These are phyloP conservation scores for Cyaniris semiargus DNA, from an alignment of 2,888 invertebrate species.

Conservation along the genomic window DNA sequence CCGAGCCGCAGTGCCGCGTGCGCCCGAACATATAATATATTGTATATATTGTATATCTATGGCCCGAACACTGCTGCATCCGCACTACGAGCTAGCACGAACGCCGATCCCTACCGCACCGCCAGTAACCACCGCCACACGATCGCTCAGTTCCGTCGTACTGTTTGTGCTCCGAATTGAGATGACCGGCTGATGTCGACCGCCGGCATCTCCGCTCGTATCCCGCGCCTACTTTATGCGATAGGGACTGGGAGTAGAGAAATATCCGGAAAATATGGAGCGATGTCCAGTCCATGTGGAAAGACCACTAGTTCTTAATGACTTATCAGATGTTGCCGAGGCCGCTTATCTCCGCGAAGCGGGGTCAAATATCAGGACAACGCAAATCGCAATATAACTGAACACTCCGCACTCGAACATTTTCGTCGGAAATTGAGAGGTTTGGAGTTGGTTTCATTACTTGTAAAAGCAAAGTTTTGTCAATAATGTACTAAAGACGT, in stretches of 20 bases:
- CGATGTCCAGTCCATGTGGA: too few species aligned
- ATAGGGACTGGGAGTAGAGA: neutral
- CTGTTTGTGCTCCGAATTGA: too few species aligned
- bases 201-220: neutral
- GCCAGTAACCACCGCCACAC: neutral
- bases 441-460: too few species aligned
- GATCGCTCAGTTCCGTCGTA: too few species aligned
- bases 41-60: too few species aligned
- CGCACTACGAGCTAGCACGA: neutral
- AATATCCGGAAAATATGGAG: too few species aligned
- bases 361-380: constrained; percentile 8
- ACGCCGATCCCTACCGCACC: neutral
- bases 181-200: neutral
- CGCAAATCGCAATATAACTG: neutral
- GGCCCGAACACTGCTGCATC: neutral
- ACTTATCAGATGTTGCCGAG: neutral
- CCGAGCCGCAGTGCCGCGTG: neutral
- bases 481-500: too few species aligned
- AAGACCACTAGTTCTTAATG: neutral
- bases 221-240: neutral
- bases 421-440: neutral
- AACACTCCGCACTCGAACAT: too few species aligned
- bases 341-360: neutral
- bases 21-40: neutral
- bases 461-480: too few species aligned